A percentile compares a stretch with the other conserved stretches of the same genome.
Evolutionary conservation across 2,113 vertebrate genomes (phyloP).

Genomic region (Microtus pennsylvanicus): DNA sequence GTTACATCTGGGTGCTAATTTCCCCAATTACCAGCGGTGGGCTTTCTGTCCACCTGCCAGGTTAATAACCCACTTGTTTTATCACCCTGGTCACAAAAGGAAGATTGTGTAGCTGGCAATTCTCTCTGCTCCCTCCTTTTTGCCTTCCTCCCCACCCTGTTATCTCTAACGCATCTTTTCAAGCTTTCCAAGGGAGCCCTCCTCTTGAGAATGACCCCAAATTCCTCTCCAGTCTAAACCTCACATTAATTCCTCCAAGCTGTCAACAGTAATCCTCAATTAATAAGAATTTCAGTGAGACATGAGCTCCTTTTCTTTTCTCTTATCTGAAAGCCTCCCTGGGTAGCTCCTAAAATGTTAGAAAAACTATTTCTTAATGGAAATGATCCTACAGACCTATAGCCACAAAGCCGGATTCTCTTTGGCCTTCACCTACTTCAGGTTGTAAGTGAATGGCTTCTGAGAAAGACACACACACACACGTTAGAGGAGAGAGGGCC

Average conservation of each 20-base stretch:
- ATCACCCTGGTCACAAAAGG: constrained; percentile 44
- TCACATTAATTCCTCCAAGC: constrained; percentile 37
- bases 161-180: constrained; percentile 70
- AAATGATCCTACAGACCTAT: constrained; percentile 33
- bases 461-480: not conserved
- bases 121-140: not conserved
- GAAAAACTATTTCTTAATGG: constrained; percentile 63
- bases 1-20: constrained; percentile 51
- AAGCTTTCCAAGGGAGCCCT: constrained; percentile 45
- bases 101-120: constrained; percentile 48
- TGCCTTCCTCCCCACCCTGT: not conserved
- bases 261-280: constrained; percentile 62
- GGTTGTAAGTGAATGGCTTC: not conserved
- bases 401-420: constrained; percentile 37
- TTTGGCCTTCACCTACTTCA: constrained; percentile 2
- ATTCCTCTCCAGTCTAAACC: constrained; percentile 8
- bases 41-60: constrained; percentile 68
- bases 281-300: constrained; percentile 68
- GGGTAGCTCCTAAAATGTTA: constrained; percentile 47
- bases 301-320: constrained; percentile 28
- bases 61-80: constrained; percentile 72
- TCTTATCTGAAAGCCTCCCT: constrained; percentile 49
- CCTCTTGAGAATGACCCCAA: constrained; percentile 30
- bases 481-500: no score
- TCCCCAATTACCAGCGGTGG: constrained; percentile 61